Base-by-base conservation (phyloP, 2,888 invertebrate genomes). In the Callinectes sapidus region DNA sequence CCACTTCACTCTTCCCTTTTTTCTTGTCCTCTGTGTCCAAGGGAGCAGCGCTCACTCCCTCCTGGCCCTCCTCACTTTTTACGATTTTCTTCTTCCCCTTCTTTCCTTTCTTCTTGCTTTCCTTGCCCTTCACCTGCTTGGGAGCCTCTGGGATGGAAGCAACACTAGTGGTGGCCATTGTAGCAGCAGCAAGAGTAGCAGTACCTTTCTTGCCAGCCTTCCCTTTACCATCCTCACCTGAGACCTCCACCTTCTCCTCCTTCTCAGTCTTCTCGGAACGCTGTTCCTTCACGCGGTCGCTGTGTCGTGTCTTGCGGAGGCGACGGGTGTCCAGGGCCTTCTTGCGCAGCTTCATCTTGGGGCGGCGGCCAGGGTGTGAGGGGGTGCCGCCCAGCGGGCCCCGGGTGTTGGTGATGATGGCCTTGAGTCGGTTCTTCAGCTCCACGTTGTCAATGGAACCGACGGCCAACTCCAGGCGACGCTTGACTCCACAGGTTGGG, bases 381-480 rank as follows among this genome's bases (percentile, higher is more conserved):
- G 54, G 42, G 23, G 28, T 13, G 10, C 77, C 35, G 13, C 42
- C 48, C 5, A 61, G 42, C 0, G 90, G 35, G 32, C 91, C 54
- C 8, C 66, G 66, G 16, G 92, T 61, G 54, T 88, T 89, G 39
- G 88, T 88, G 88, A 94, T 94, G 90, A 94, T 94, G 87, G 92
- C 93, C n/a, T 92, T 93, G 42, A 94, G 89, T 10, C 93, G 85
- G 54, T 92, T 94, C 77, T 93, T 94, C 14, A 94, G 89, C 42
- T 93, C 92, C 2, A 87, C 71, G 61, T 94, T 94, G 89, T 93
- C 92, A 23, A 94, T 93, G 66, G 93, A 93, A 6, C 90, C 92
- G 8, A 94, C 89, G n/a, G 93, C 93, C 42, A 93, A 88, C 32
- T 94, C 93, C 23, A 94, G 91, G 6, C 93, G 91, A 8, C 93